Evolutionary conservation across 1,140 invertebrate species (phyloP), one percentile per base, ranked within the genome.

Genomic region (Drosophila novamexicana): DNA sequence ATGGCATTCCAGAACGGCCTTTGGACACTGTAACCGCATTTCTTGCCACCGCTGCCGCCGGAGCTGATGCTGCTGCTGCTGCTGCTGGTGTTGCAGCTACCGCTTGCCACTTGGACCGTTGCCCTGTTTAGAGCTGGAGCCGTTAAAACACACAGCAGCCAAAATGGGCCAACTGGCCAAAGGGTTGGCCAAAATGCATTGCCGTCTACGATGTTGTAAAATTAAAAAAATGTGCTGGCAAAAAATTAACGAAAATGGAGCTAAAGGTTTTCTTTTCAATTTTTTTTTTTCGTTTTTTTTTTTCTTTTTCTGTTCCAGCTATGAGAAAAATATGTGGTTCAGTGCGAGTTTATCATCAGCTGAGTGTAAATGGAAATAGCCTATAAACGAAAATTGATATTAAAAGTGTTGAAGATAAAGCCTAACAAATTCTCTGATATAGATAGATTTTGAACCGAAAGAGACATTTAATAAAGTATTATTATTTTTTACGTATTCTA

Each of bases 1-100:
- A 89, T 89, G 84, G 84, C 84, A 89, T 89, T 89, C 84, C 85
- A 89, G 81, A 67, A 54, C 85, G 84, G 84, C 84, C 84, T 89
- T 89, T 89, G 84, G 84, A 89, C 84, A 89, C 84, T 89, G 84
- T 83, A 89, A 89, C 84, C 80, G 84, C 84, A 89, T 88, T 88
- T 88, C 84, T 88, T 88, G 79, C 73, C 73, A 75, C 78, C 64
- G 67, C 56, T 22, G 75, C 34, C 52, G 14, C 59, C 12, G 39
- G 42, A 45, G 2, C 37, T 2, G 36, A 14, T 34, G 9, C 32
- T 45, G 32, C 32, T 37, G 7, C 37, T 10, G 18, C 37, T 39
- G 7, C 45, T 14, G 9, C 10, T 29, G 32, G 22, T 56, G 8
- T 22, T 57, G 18, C 52, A 40, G 14, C 63, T 59, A 59, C 49